Conservation (phyloP, 2,113 vertebrate genomes). For the Erpornis zantholeuca region DNA sequence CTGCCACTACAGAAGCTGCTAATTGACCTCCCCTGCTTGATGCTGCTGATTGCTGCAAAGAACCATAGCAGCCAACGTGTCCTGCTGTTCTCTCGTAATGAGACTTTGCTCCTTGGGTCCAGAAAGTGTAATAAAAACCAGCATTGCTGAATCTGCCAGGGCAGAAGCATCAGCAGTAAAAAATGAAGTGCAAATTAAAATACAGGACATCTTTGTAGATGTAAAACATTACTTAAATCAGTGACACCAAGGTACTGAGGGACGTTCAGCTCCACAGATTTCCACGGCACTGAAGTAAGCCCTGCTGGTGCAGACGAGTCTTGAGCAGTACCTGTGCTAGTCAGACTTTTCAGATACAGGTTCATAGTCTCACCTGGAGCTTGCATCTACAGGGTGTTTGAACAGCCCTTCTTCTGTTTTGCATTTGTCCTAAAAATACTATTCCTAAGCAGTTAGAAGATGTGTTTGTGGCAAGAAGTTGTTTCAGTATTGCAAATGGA, state of each 20-base stretch:
- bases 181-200: not conserved
- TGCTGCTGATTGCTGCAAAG: not conserved
- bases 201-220: not conserved
- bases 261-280: not conserved
- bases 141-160: not conserved
- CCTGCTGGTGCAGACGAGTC: not conserved
- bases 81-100: not conserved
- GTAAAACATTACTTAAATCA: not conserved
- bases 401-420: not conserved
- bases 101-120: not conserved
- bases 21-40: not conserved
- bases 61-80: accelerated
- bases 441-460: not conserved
- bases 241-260: not conserved
- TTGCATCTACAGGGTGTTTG: not conserved
- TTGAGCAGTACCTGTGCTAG: not conserved
- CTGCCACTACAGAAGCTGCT: not conserved
- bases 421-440: not conserved
- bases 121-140: not conserved
- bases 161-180: not conserved
- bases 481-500: not conserved
- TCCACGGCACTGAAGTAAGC: not conserved
- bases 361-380: not conserved
- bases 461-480: not conserved
- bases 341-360: not conserved